Evolutionary conservation across 2,113 vertebrate species (phyloP).

Genomic region (Cranoglanis bouderius): DNA sequence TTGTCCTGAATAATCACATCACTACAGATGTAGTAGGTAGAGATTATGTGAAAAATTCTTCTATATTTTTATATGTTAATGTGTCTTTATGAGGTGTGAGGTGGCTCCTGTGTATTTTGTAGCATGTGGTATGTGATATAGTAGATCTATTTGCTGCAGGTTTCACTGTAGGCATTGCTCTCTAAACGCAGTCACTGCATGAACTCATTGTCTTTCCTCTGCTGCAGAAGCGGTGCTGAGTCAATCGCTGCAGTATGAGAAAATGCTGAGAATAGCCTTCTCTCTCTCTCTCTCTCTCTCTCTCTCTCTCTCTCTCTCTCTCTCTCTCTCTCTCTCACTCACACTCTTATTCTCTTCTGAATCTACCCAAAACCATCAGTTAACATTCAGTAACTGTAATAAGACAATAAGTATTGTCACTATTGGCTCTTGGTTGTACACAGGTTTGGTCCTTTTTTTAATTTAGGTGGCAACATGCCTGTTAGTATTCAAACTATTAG

Average conservation of each 20-base stretch:
- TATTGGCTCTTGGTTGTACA: not conserved
- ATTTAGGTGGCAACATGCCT: not conserved
- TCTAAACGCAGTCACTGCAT: not conserved
- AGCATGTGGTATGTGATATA: not conserved
- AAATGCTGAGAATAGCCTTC: constrained; percentile 35
- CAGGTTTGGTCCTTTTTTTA: not conserved
- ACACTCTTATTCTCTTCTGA: not conserved
- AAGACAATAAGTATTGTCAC: not conserved
- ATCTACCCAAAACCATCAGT: not conserved
- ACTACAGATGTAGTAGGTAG: not conserved
- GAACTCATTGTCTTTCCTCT: not conserved
- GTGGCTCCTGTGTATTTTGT: not conserved
- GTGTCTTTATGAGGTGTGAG: not conserved
- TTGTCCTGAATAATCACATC: not conserved
- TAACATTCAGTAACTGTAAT: not conserved
- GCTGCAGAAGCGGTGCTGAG: constrained; percentile 49
- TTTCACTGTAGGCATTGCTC: not conserved
- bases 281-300: constrained; percentile 7
- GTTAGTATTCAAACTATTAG: not conserved
- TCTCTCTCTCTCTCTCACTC: not conserved
- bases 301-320: not conserved
- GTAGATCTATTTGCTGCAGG: not conserved
- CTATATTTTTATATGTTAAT: not conserved
- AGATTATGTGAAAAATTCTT: not conserved
- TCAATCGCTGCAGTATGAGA: constrained; percentile 13